Evolutionary conservation across 2,888 invertebrate species (phyloP).

Genomic region (Caenorhabditis sulstoni): DNA sequence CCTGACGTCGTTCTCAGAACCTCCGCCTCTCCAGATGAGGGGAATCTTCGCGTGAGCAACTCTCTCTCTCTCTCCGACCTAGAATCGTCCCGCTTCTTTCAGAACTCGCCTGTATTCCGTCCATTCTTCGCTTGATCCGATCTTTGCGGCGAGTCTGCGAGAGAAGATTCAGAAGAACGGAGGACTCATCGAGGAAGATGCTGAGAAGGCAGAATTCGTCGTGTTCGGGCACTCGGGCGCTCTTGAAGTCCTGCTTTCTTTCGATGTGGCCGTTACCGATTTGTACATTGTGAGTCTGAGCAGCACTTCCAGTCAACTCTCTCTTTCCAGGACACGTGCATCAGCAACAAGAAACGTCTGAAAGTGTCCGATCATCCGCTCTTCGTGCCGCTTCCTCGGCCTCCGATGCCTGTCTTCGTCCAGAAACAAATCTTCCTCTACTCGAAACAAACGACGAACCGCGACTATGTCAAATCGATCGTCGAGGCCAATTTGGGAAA

Average conservation of each 20-base stretch:
- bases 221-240: conserved; percentile 30
- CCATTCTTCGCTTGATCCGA: background rate
- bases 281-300: conserved; percentile 42
- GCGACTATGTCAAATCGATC: conserved; percentile 9
- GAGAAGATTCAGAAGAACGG: conserved; percentile 3
- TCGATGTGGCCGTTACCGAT: conserved; percentile 29
- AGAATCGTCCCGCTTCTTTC: too few species aligned
- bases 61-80: background rate
- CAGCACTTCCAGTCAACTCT: background rate
- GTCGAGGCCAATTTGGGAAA: conserved; percentile 28
- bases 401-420: conserved; percentile 29
- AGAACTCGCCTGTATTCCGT: conserved; percentile 14
- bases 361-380: conserved; percentile 14
- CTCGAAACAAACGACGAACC: background rate
- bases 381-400: conserved; percentile 42
- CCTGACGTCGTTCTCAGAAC: too few species aligned
- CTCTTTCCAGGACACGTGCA: conserved; percentile 31
- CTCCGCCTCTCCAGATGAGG: too few species aligned
- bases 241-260: conserved; percentile 19
- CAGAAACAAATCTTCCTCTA: conserved; percentile 11
- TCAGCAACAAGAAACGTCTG: background rate
- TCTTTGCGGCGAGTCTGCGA: background rate
- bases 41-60: conserved; percentile 3
- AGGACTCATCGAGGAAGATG: conserved; percentile 11
- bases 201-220: conserved; percentile 26